A percentile compares a stretch with the other conserved stretches of the same genome.
Evolutionary conservation across 2,888 invertebrate genomes (phyloP).

Genomic region (Heliconius hortense): DNA sequence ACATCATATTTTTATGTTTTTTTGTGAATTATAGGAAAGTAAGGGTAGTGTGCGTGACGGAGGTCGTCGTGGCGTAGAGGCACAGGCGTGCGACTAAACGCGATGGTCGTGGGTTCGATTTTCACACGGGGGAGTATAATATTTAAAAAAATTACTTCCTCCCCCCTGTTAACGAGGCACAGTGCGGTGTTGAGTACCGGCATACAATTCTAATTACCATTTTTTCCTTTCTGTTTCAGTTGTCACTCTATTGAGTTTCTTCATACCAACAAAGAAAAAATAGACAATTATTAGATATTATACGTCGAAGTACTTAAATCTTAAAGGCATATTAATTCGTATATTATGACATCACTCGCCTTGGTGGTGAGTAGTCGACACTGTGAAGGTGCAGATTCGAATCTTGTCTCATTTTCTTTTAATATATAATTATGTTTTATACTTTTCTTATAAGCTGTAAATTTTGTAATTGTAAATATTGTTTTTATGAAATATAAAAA

Average conservation of each 20-base stretch:
- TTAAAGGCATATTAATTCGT: background rate
- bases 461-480: background rate
- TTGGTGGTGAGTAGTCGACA: background rate
- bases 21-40: background rate
- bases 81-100: too few species aligned
- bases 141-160: too few species aligned
- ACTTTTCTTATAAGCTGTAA: background rate
- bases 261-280: conserved; percentile 44
- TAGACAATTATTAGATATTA: background rate
- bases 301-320: background rate
- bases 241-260: conserved; percentile 40
- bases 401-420: background rate
- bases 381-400: background rate
- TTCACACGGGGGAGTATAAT: too few species aligned
- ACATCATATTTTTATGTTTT: background rate
- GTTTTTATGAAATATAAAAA: background rate
- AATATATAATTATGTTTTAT: background rate
- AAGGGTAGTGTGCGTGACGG: background rate
- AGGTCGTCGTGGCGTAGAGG: too few species aligned
- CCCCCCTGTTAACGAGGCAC: background rate
- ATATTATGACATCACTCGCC: background rate
- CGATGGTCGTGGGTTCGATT: too few species aligned
- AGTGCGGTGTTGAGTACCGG: background rate
- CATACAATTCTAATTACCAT: background rate
- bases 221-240: conserved; percentile 36